Evolutionary conservation across 2,797 vertebrate genomes (phyloP), one percentile per base, ranked within the genome.

Genomic region (Rhincodon typus): DNA sequence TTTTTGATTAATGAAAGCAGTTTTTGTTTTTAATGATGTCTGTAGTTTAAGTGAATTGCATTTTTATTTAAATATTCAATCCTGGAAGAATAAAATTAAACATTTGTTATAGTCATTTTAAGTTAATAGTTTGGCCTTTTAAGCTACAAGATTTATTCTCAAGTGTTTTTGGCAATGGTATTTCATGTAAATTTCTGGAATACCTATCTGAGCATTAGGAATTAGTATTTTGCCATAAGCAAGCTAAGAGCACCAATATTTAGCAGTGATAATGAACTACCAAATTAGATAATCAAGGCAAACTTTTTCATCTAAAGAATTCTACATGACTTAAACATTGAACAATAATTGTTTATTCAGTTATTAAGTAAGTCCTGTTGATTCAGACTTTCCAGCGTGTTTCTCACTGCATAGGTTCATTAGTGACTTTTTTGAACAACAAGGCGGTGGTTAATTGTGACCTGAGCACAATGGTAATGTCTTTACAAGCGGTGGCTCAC

Each of bases 181-280:
- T 70, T 69, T 42, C 4, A 42, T 46, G 23, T 27, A 15, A 70
- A 42, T 42, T 72, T 69, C 90, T 38, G 38, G 12, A 38, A 38
- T 42, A 77, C 38, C 95, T 84, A 69, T 21, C 53, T 94, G 79
- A 94, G 95, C 77, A 82, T 84, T 90, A 96, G 96, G 77, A 72
- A 46, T 94, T 96, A 96, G 93, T 94, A 57, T 88, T 96, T 96
- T 96, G 96, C 96, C 96, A 95, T 72, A 96, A 96, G 96, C 95
- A 91, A 93, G 94, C 96, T 96, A 91, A 72, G 62, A 96, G 96
- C 96, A 95, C 94, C 93, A 84, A 72, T 94, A 95, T 96, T 96
- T 96, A 96, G 96, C 96, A 79, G 79, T 96, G 94, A 86, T 96
- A 96, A 96, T 96, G 95, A 96, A 96, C 95, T 94, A 50, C 74